These are phyloP conservation scores for Rhizoglyphus robini DNA, from an alignment of 1,140 invertebrate genomes.

Conservation along the genomic window DNA sequence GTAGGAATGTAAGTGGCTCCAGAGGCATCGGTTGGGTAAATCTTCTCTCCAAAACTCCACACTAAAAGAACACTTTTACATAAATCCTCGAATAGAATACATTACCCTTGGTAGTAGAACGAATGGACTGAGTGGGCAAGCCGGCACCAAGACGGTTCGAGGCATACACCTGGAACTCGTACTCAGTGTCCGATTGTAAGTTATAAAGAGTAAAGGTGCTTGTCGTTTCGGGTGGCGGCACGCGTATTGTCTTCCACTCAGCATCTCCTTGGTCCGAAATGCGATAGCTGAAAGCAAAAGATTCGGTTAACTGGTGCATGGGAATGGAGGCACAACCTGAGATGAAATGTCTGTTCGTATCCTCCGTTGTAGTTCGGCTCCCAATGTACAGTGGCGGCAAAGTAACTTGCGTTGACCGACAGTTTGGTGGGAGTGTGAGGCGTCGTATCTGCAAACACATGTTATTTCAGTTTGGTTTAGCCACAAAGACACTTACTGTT, in stretches of 20 bases:
- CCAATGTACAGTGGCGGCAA: constrained; percentile 77
- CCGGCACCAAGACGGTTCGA: constrained; percentile 85
- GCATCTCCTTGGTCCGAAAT: constrained; percentile 28
- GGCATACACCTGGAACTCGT: constrained; percentile 91
- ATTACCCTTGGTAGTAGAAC: constrained; percentile 72
- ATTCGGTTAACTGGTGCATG: neutral
- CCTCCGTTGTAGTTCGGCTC: constrained; percentile 87
- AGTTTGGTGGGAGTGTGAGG: constrained; percentile 92
- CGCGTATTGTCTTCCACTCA: constrained; percentile 76
- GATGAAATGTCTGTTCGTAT: constrained; percentile 82
- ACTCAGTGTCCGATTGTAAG: constrained; percentile 70
- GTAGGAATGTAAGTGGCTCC: constrained; percentile 54
- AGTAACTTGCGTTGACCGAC: constrained; percentile 64
- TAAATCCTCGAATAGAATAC: neutral
- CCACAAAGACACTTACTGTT: constrained; percentile 43
- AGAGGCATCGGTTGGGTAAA: constrained; percentile 60
- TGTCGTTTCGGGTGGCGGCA: constrained; percentile 66
- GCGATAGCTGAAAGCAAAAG: constrained; percentile 42
- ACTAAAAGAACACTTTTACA: constrained; percentile 37
- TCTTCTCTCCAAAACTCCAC: constrained; percentile 56
- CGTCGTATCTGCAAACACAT: constrained; percentile 53
- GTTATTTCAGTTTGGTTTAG: no score
- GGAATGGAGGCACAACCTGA: constrained; percentile 51
- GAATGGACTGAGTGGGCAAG: constrained; percentile 81
- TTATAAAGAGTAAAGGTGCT: constrained; percentile 80